A percentile compares a stretch with the other conserved stretches of the same genome.
Evolutionary conservation across 2,797 vertebrate species (phyloP).

Genomic region (Loris lydekkerianus): DNA sequence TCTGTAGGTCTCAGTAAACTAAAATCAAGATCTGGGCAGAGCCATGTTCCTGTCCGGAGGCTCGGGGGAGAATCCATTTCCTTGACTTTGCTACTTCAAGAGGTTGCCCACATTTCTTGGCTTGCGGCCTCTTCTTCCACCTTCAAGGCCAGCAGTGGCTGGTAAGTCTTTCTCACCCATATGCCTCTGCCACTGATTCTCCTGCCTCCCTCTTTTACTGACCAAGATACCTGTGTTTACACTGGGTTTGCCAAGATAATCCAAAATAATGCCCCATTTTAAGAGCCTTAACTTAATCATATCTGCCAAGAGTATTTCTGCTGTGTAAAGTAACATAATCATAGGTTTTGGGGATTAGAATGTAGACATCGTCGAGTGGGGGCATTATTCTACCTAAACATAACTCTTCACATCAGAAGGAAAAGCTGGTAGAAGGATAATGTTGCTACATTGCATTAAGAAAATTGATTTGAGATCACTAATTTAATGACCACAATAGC

Average conservation of each 20-base stretch:
- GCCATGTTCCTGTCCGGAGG: neutral
- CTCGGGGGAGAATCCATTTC: neutral
- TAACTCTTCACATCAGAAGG: neutral
- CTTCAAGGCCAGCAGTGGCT: neutral
- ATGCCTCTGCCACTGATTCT: neutral
- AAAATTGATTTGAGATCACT: constrained; percentile 49
- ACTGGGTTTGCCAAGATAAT: neutral
- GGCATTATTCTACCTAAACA: neutral
- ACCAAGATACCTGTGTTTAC: neutral
- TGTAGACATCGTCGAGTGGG: neutral
- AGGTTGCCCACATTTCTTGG: neutral
- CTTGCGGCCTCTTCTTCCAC: neutral
- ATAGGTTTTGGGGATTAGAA: neutral
- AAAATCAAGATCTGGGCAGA: neutral
- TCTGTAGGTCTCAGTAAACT: neutral
- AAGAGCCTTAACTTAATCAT: neutral
- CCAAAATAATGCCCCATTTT: neutral
- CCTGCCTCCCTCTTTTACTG: neutral
- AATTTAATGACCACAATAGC: constrained; percentile 66
- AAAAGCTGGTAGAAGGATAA: constrained; percentile 49
- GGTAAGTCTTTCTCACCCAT: neutral
- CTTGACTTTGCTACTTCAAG: neutral
- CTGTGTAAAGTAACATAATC: neutral
- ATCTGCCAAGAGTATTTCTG: neutral
- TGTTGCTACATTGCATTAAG: constrained; percentile 13